A percentile compares a stretch with the other conserved stretches of the same genome.
phyloP scores from a whole-genome alignment of 1,140 invertebrate genomes.

The Cardiocondyla obscurior region DNA sequence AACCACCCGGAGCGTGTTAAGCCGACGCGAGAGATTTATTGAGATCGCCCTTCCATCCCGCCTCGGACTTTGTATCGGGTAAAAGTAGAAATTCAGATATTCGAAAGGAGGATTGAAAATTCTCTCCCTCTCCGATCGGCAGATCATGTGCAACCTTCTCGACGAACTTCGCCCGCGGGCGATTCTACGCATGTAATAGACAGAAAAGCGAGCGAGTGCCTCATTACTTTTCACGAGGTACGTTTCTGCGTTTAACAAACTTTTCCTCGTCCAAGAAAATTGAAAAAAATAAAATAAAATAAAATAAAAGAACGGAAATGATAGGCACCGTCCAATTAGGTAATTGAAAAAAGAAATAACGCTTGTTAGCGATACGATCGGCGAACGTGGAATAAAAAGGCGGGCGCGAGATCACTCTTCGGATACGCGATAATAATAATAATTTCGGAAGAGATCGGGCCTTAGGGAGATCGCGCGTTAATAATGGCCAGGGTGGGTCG shows the following conservation, averaged over 20 bases:
- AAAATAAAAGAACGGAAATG: background rate
- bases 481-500: slow-evolving; percentile 14
- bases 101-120: background rate
- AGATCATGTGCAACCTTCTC: no score
- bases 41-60: background rate
- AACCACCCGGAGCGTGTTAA: background rate
- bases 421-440: slow-evolving; percentile 13
- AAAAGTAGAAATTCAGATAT: background rate
- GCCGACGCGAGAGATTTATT: background rate
- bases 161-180: no score
- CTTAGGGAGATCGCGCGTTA: slow-evolving; percentile 32
- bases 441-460: slow-evolving; percentile 34
- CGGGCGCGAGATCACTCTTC: background rate
- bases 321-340: background rate
- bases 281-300: no score
- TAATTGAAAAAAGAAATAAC: slow-evolving; percentile 9
- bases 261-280: background rate
- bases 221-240: no score
- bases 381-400: background rate
- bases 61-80: background rate
- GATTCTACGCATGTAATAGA: no score
- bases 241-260: background rate
- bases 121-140: no score
- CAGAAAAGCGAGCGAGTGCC: no score
- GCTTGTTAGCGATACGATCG: background rate